phyloP scores from a whole-genome alignment of 1,140 invertebrate species.

The Apis laboriosa region DNA sequence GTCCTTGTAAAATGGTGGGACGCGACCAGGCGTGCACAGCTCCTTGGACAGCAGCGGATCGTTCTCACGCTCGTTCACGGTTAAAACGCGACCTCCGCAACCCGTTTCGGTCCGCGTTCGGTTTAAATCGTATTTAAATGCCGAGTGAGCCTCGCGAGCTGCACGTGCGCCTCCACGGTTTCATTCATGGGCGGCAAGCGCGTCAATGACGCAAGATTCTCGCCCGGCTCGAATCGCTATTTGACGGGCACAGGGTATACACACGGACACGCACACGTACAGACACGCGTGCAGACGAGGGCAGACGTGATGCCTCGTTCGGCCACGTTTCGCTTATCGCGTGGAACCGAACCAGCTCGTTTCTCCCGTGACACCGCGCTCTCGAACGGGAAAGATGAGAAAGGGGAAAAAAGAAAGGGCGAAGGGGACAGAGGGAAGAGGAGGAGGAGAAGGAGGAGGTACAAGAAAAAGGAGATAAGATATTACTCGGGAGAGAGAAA shows the following conservation, averaged over 20 bases:
- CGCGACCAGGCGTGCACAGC: background rate
- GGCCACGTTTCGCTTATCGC: slow-evolving; percentile 32
- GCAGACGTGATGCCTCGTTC: slow-evolving; percentile 22
- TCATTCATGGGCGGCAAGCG: slow-evolving; percentile 57
- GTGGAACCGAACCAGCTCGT: slow-evolving; percentile 2
- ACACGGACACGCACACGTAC: background rate
- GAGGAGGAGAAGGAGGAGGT: background rate
- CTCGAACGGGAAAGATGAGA: background rate
- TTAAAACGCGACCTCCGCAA: slow-evolving; percentile 69
- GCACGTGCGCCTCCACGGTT: slow-evolving; percentile 34
- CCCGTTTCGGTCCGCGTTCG: slow-evolving; percentile 62
- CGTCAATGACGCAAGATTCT: slow-evolving; percentile 59
- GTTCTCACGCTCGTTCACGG: slow-evolving; percentile 65
- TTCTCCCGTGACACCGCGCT: background rate
- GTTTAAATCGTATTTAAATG: slow-evolving; percentile 69
- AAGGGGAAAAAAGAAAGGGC: too few relatives aligned
- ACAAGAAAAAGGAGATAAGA: background rate
- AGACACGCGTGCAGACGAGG: background rate
- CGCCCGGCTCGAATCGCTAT: slow-evolving; percentile 38
- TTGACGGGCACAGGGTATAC: slow-evolving; percentile 50
- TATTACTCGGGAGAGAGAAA: too few relatives aligned
- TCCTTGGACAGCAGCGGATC: slow-evolving; percentile 17
- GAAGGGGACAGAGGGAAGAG: background rate
- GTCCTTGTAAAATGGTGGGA: background rate
- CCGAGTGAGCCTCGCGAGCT: slow-evolving; percentile 44